Percentiles rank a stretch among this genome's conserved stretches.
Evolutionary conservation across 2,797 vertebrate species (phyloP).

Genomic region (Siniperca obscura): DNA sequence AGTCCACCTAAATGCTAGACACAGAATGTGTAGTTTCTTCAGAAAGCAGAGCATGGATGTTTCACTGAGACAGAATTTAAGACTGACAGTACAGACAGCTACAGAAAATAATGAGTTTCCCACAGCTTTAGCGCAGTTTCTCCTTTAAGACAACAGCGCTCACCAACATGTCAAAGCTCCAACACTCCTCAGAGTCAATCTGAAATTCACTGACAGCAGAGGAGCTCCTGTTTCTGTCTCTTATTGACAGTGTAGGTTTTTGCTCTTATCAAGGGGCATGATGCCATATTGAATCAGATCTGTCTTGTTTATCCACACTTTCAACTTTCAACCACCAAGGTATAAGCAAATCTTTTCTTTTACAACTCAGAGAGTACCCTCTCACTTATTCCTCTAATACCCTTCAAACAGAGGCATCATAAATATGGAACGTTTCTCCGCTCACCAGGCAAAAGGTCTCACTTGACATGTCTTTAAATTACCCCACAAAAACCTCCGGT

Average conservation of each 20-base stretch:
- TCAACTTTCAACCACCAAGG: constrained; percentile 2
- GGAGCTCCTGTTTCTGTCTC: no score
- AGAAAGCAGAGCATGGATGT: neutral
- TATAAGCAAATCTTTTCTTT: constrained; percentile 34
- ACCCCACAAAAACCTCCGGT: constrained; percentile 49
- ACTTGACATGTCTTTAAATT: constrained; percentile 67
- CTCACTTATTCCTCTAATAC: constrained; percentile 49
- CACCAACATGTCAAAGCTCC: constrained; percentile 2
- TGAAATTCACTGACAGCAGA: constrained; percentile 1
- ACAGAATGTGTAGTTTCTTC: neutral
- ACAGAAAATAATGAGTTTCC: neutral
- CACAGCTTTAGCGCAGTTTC: neutral
- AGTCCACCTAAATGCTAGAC: neutral
- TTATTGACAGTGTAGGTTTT: neutral
- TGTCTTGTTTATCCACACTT: constrained; percentile 12
- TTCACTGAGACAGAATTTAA: neutral
- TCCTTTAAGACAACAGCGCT: constrained; percentile 8
- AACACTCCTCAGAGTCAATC: neutral
- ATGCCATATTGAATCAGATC: neutral
- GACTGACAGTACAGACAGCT: neutral
- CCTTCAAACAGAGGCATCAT: constrained; percentile 53
- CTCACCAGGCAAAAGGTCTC: constrained; percentile 60
- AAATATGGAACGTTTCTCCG: constrained; percentile 57
- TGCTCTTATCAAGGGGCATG: neutral
- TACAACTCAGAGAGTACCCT: constrained; percentile 27